Conservation (phyloP, 2,113 vertebrate genomes). For the Hystrix cristata region DNA sequence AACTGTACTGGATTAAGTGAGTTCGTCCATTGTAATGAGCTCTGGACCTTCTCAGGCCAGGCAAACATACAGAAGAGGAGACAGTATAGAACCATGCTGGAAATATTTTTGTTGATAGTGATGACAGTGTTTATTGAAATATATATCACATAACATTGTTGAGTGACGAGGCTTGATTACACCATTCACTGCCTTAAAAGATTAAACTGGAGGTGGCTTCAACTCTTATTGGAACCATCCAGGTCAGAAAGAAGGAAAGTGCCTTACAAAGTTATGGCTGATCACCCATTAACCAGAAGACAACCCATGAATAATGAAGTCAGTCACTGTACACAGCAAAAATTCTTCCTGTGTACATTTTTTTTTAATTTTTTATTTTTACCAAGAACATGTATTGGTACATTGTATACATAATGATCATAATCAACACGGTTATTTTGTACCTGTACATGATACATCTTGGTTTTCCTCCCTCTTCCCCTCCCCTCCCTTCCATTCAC, state of each 20-base stretch:
- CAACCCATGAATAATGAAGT: background rate
- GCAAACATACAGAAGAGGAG: background rate
- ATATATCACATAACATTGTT: background rate
- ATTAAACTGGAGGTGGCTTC: background rate
- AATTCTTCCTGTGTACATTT: background rate
- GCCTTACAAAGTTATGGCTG: background rate
- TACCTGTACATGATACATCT: too few relatives aligned
- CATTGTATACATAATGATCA: too few relatives aligned
- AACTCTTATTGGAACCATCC: background rate
- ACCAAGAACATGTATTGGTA: too few relatives aligned
- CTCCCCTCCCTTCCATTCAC: too few relatives aligned
- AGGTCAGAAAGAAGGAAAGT: background rate
- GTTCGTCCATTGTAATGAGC: background rate
- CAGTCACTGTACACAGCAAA: background rate
- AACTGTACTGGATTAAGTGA: background rate
- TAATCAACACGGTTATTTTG: too few relatives aligned
- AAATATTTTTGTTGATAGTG: background rate
- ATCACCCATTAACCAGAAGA: background rate
- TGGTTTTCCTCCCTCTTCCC: too few relatives aligned
- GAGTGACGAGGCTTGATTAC: background rate
- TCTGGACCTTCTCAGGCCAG: constrained; percentile 15
- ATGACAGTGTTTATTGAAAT: background rate
- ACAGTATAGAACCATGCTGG: background rate
- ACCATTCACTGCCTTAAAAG: background rate
- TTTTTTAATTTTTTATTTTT: too few relatives aligned